Evolutionary conservation across 2,888 invertebrate species (phyloP).

Genomic region (Drosophila mercatorum): DNA sequence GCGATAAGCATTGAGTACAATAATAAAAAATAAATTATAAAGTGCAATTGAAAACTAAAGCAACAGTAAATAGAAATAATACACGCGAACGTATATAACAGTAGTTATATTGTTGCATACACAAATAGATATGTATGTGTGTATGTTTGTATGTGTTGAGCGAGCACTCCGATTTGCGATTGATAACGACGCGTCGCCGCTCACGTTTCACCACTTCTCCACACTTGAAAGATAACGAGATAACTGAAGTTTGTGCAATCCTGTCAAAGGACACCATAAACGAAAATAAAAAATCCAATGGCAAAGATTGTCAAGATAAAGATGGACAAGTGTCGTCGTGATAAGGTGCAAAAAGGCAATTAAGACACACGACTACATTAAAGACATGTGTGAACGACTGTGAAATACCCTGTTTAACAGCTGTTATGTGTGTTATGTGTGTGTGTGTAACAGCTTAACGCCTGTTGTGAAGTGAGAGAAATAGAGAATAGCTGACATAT

Average conservation of each 20-base stretch:
- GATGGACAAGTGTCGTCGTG: slow-evolving; percentile 10
- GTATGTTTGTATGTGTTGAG: background rate
- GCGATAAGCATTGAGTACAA: slow-evolving; percentile 50
- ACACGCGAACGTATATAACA: slow-evolving; percentile 4
- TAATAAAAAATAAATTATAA: slow-evolving; percentile 47
- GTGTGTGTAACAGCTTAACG: background rate
- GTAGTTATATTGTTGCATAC: slow-evolving; percentile 5
- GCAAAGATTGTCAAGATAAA: slow-evolving; percentile 10
- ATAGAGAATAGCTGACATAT: background rate
- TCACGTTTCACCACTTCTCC: slow-evolving; percentile 16
- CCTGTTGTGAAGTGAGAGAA: no score
- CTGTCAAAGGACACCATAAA: slow-evolving; percentile 12
- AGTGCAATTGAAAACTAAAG: slow-evolving; percentile 63
- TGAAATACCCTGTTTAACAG: background rate
- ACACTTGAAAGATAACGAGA: slow-evolving; percentile 46
- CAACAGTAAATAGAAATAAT: slow-evolving; percentile 37
- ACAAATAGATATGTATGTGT: background rate
- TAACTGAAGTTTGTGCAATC: slow-evolving; percentile 19
- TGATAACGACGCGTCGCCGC: slow-evolving; percentile 38
- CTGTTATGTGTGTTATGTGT: no score
- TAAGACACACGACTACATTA: background rate
- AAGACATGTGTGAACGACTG: background rate
- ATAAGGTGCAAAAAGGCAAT: slow-evolving; percentile 32
- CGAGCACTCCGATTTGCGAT: slow-evolving; percentile 10
- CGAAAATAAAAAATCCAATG: background rate